These are phyloP conservation scores for Zosterops pallidus DNA, from an alignment of 2,113 vertebrate genomes.

Conservation along the genomic window DNA sequence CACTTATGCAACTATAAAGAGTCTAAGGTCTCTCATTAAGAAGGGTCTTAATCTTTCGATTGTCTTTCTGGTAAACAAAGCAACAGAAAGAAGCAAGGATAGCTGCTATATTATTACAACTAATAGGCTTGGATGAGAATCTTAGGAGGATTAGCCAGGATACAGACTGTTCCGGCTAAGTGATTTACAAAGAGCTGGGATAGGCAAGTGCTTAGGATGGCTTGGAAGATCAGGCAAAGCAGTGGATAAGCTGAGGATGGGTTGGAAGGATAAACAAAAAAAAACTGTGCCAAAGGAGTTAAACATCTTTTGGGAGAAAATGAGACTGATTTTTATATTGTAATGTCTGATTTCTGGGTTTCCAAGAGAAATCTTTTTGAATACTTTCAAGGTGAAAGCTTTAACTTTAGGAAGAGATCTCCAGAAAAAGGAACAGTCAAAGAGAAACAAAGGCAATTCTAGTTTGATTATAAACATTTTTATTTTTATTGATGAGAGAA, in stretches of 20 bases:
- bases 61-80: not conserved
- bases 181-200: not conserved
- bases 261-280: not conserved
- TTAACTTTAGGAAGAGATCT: not conserved
- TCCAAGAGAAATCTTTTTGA: not conserved
- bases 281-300: not conserved
- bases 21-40: not conserved
- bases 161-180: not conserved
- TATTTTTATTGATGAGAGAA: not conserved
- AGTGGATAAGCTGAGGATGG: not conserved
- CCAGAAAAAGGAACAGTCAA: not conserved
- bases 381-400: not conserved
- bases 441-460: not conserved
- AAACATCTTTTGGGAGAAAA: not conserved
- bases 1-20: not conserved
- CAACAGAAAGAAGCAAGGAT: not conserved
- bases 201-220: not conserved
- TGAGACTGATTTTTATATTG: rapidly evolving
- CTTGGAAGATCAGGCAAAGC: not conserved
- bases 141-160: not conserved
- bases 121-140: not conserved
- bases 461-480: not conserved
- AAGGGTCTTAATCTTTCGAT: not conserved
- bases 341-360: not conserved
- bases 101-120: not conserved